Conservation (phyloP, 37 sponge, comb jelly and placozoan genomes). For the Cladorhizidae sp. region DNA sequence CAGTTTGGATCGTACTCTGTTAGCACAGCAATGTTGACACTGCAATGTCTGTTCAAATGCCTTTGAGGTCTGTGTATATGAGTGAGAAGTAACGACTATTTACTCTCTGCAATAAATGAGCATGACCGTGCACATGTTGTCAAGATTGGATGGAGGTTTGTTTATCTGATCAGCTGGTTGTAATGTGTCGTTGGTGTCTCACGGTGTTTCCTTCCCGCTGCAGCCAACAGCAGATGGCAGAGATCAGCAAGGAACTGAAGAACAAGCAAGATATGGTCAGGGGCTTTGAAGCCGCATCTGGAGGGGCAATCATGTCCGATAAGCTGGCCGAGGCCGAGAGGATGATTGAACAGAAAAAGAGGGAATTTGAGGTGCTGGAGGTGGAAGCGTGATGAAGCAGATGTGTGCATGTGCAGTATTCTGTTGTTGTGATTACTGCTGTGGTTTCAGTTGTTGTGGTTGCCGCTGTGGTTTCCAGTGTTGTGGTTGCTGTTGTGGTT, state of each 20-base stretch:
- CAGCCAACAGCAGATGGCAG: background rate
- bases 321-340: slow-evolving; percentile 19
- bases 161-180: no score
- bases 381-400: slow-evolving; percentile 10
- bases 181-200: no score
- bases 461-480: no score
- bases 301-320: background rate
- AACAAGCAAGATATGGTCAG: background rate
- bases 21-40: no score
- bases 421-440: slow-evolving; percentile 9
- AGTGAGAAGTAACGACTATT: no score
- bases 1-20: no score
- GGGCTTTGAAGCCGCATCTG: slow-evolving; percentile 5
- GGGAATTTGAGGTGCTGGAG: background rate
- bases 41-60: no score
- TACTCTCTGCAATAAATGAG: no score
- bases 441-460: slow-evolving; percentile 16
- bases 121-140: no score
- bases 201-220: background rate
- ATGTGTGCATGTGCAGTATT: background rate
- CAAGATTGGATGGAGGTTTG: no score
- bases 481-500: no score
- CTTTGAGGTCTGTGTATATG: no score
- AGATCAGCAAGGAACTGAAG: slow-evolving; percentile 14
- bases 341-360: background rate